Conservation (phyloP, 2,113 vertebrate genomes). For the Istiophorus platypterus region DNA sequence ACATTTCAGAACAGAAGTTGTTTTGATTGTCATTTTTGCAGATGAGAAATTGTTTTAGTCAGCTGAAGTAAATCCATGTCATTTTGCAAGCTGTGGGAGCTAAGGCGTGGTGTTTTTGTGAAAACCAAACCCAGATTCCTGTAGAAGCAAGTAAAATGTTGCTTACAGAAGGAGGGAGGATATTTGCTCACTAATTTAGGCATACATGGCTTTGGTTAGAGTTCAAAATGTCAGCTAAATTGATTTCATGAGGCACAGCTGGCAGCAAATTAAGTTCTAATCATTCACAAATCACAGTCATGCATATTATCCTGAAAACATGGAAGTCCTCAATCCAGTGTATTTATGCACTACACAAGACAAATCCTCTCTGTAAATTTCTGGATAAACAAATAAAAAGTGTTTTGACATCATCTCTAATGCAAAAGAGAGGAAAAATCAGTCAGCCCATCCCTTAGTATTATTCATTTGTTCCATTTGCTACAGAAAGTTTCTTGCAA, state of each 20-base stretch:
- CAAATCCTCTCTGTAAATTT: background rate
- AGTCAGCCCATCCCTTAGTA: background rate
- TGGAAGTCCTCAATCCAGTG: background rate
- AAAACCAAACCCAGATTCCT: constrained; percentile 66
- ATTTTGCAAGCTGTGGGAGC: constrained; percentile 54
- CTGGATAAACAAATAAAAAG: background rate
- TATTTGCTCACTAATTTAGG: constrained; percentile 54
- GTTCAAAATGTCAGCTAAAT: constrained; percentile 80
- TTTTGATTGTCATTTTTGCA: constrained; percentile 54
- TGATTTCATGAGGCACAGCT: constrained; percentile 76
- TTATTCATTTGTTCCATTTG: constrained; percentile 23
- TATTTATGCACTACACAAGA: background rate
- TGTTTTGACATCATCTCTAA: constrained; percentile 22
- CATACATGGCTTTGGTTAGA: constrained; percentile 72
- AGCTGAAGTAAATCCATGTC: constrained; percentile 61
- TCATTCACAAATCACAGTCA: constrained; percentile 75
- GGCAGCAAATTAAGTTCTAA: constrained; percentile 74
- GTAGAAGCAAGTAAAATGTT: constrained; percentile 46
- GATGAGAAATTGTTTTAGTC: constrained; percentile 63
- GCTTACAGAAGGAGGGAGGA: constrained; percentile 34
- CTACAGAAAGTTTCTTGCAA: constrained; percentile 23
- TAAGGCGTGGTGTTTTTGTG: constrained; percentile 41
- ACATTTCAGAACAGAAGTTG: constrained; percentile 39
- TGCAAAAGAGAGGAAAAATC: background rate
- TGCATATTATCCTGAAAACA: constrained; percentile 41